phyloP scores from a whole-genome alignment of 1,140 invertebrate species.

The Eriocheir sinensis region DNA sequence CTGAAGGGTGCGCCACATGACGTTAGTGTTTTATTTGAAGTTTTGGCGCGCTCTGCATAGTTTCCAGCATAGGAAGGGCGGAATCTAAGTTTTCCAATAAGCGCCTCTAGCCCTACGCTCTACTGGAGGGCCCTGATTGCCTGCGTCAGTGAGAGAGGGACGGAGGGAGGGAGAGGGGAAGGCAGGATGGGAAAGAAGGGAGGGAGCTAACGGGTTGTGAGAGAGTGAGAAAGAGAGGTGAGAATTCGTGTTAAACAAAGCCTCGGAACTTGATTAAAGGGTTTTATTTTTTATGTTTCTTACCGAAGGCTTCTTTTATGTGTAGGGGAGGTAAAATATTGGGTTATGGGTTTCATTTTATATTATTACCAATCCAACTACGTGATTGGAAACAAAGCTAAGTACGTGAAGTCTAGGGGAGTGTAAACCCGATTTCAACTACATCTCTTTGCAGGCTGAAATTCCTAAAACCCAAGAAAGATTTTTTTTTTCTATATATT shows the following conservation, averaged over 20 bases:
- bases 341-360: neutral
- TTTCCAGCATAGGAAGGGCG: constrained; percentile 20
- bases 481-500: too few species aligned
- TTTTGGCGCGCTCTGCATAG: constrained; percentile 20
- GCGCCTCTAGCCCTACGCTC: constrained; percentile 18
- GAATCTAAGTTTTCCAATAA: constrained; percentile 26
- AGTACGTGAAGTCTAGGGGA: neutral
- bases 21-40: constrained; percentile 25
- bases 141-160: neutral
- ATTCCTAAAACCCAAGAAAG: too few species aligned
- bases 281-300: neutral
- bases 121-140: constrained; percentile 8
- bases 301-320: neutral
- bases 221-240: constrained; percentile 37
- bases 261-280: constrained; percentile 12
- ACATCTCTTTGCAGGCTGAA: too few species aligned
- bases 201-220: neutral
- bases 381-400: neutral
- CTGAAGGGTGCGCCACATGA: constrained; percentile 3
- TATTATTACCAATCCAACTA: neutral
- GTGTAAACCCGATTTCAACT: neutral
- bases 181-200: neutral
- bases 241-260: neutral
- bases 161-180: neutral
- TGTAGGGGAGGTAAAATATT: neutral